Evolutionary conservation across 2,888 invertebrate genomes (phyloP).

Genomic region (Rhamnusium bicolor): DNA sequence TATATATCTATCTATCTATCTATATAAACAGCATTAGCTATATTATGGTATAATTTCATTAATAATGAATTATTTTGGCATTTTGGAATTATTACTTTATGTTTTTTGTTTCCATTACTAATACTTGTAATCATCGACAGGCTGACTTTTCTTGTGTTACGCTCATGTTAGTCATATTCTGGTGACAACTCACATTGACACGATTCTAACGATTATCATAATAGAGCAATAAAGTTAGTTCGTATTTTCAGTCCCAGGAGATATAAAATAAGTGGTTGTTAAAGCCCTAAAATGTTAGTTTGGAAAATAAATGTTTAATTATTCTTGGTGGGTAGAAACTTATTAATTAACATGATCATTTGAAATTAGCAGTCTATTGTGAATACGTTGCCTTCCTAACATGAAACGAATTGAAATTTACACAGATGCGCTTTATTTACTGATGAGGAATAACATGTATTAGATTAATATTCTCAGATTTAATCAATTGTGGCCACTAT

Average conservation of each 20-base stretch:
- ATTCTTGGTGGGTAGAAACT: not conserved
- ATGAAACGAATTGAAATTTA: not conserved
- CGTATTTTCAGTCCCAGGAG: not conserved
- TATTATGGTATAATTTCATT: no score
- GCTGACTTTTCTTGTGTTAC: no score
- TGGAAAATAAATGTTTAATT: not conserved
- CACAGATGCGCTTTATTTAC: not conserved
- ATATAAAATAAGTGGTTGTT: not conserved
- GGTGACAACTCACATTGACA: not conserved
- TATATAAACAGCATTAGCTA: no score
- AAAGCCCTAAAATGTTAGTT: not conserved
- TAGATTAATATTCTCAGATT: no score
- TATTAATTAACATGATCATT: not conserved
- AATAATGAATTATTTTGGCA: no score
- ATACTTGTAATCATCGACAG: no score
- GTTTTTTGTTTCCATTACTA: no score
- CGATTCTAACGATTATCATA: not conserved
- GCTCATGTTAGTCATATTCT: not conserved
- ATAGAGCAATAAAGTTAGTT: not conserved
- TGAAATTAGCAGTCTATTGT: not conserved
- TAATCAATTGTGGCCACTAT: no score
- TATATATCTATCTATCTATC: no score
- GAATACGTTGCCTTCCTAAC: no score
- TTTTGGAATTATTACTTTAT: no score
- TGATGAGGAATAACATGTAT: not conserved